A percentile compares a stretch with the other conserved stretches of the same genome.
Conservation (phyloP, 2,888 invertebrate species). For the Alcis repandata region DNA sequence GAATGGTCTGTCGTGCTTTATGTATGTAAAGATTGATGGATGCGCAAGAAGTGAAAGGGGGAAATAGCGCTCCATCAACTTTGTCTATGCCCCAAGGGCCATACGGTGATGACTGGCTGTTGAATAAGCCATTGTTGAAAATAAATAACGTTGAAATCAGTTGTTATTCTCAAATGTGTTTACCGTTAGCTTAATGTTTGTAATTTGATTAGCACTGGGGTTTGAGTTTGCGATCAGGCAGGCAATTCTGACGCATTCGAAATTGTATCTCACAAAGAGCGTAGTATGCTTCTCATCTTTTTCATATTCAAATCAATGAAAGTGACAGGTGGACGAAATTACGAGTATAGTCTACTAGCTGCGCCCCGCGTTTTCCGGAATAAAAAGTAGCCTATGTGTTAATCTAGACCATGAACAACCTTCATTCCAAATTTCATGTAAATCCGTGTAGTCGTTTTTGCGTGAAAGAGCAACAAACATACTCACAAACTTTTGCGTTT, state of each 20-base stretch:
- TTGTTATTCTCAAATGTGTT: constrained; percentile 6
- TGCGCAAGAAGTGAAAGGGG: constrained; percentile 49
- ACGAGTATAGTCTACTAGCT: no score
- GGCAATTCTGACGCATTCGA: neutral
- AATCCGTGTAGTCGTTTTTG: no score
- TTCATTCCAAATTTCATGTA: no score
- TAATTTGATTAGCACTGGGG: neutral
- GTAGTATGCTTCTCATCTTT: neutral
- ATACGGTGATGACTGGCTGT: constrained; percentile 42
- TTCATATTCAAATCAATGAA: no score
- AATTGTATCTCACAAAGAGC: neutral
- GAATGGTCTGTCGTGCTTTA: constrained; percentile 36
- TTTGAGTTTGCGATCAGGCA: neutral
- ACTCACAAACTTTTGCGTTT: no score
- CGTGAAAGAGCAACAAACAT: no score
- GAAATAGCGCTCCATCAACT: constrained; percentile 47
- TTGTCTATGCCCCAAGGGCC: constrained; percentile 41
- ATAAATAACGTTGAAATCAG: constrained; percentile 22
- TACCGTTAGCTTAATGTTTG: neutral
- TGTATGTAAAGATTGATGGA: constrained; percentile 47
- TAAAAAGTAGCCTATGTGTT: no score
- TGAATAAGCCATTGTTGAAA: constrained; percentile 33
- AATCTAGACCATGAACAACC: no score
- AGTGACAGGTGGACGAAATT: no score
- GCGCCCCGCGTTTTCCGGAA: no score